These are phyloP conservation scores for Dyspetes luteomarginatus DNA, from an alignment of 2,888 invertebrate species.

Conservation along the genomic window DNA sequence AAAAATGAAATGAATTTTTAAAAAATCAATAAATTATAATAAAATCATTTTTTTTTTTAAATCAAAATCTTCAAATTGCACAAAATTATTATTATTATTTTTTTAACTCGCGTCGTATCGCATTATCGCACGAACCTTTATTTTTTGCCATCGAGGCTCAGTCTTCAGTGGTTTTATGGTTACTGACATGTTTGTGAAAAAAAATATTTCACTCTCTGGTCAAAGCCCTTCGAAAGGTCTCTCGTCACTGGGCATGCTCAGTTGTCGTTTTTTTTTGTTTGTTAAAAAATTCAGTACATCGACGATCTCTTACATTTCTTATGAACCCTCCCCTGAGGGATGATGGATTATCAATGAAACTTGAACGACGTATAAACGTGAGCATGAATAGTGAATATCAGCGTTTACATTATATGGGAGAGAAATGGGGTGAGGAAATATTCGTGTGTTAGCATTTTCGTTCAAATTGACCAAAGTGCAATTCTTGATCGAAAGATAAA, in stretches of 20 bases:
- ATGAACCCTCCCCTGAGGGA: slow-evolving; percentile 1
- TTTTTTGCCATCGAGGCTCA: slow-evolving; percentile 38
- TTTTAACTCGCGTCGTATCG: not conserved
- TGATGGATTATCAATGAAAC: not conserved
- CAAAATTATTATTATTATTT: not conserved
- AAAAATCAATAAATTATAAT: too few species aligned
- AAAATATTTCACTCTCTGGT: slow-evolving; percentile 10
- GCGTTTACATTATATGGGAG: not conserved
- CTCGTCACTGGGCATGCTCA: slow-evolving; percentile 19
- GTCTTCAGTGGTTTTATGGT: not conserved
- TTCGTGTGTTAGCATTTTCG: too few species aligned
- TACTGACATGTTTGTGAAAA: slow-evolving; percentile 19
- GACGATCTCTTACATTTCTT: slow-evolving; percentile 8
- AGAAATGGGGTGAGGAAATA: not conserved
- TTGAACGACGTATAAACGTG: slow-evolving; percentile 10
- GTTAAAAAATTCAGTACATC: slow-evolving; percentile 41
- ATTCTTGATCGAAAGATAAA: not conserved
- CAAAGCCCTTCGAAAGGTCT: slow-evolving; percentile 4
- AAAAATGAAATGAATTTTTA: too few species aligned
- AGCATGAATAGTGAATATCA: slow-evolving; percentile 1
- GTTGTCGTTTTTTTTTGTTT: not conserved
- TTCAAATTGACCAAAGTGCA: not conserved
- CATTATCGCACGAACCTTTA: slow-evolving; percentile 29
- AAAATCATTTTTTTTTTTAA: not conserved
- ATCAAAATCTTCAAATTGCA: not conserved